Evolutionary conservation across 2,113 vertebrate genomes (phyloP).

Genomic region (rat (Rattus norvegicus)): GRCr8 NC_086020.1:174242501-174243000

Average conservation of each 20-base stretch:
- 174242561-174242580: conserved; percentile 38
- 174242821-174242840: conserved; percentile 54
- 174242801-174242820: conserved; percentile 58
- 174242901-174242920: conserved; percentile 64
- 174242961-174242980: conserved; percentile 44
- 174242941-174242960: conserved; percentile 35
- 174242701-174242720: neutral
- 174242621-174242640: conserved; percentile 60
- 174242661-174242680: conserved; percentile 27
- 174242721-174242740: neutral
- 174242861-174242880: conserved; percentile 25
- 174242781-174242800: neutral
- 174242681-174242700: conserved; percentile 3
- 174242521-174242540: neutral
- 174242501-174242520: conserved; percentile 36
- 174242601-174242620: conserved; percentile 59
- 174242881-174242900: neutral
- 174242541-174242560: neutral
- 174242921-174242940: conserved; percentile 47
- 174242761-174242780: neutral
- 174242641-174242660: conserved; percentile 42
- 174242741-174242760: conserved; percentile 11
- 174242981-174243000: conserved; percentile 51
- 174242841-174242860: conserved; percentile 58
- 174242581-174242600: conserved; percentile 38